These are phyloP conservation scores for Burhinus oedicnemus DNA, from an alignment of 2,113 vertebrate genomes.

Conservation along the genomic window DNA sequence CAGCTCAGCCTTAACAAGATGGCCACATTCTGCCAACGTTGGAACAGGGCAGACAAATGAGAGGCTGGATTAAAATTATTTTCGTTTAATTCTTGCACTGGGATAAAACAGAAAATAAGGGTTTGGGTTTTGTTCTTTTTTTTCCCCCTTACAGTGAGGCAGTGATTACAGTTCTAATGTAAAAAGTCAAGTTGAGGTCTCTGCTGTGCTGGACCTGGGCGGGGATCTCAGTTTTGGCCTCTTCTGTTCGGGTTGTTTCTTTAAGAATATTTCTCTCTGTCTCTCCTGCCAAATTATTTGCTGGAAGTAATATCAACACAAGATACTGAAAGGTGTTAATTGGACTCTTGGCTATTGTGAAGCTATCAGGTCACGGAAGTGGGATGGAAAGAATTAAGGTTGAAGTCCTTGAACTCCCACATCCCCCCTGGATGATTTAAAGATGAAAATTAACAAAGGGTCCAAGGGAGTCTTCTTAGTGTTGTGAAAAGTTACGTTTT, in stretches of 20 bases:
- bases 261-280: not conserved
- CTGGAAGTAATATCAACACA: constrained; percentile 11
- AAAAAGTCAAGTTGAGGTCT: not conserved
- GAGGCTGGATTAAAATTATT: not conserved
- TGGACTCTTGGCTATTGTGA: not conserved
- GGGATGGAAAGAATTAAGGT: constrained; percentile 1
- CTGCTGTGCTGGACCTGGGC: not conserved
- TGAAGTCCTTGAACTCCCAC: not conserved
- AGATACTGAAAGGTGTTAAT: constrained; percentile 19
- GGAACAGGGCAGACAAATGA: not conserved
- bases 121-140: not conserved
- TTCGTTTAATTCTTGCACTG: not conserved
- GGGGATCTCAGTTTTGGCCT: not conserved
- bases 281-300: constrained; percentile 27
- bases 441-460: not conserved
- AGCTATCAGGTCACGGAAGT: not conserved
- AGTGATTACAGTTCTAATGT: not conserved
- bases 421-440: not conserved
- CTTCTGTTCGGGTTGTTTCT: not conserved
- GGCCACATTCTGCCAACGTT: not conserved
- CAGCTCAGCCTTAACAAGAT: not conserved
- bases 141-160: not conserved
- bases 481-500: not conserved
- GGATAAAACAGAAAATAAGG: not conserved
- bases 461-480: not conserved